Evolutionary conservation across 2,888 invertebrate species (phyloP).

Genomic region (Balanococcus diminutus): DNA sequence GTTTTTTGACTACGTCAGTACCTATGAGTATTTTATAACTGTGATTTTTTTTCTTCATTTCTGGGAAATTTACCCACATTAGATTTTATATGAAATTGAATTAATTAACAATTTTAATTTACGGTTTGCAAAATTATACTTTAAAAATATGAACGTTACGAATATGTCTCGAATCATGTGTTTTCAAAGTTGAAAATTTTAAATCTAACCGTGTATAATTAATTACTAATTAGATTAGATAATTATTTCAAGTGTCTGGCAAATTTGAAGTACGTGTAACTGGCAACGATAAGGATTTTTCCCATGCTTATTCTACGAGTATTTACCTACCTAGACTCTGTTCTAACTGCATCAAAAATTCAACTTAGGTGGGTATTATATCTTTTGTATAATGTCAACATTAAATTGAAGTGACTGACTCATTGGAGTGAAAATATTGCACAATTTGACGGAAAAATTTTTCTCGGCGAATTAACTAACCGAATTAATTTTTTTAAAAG

Average conservation of each 20-base stretch:
- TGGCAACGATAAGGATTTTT: background rate
- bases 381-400: background rate
- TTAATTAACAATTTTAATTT: background rate
- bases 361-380: too few relatives aligned
- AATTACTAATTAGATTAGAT: too few relatives aligned
- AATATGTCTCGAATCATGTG: too few relatives aligned
- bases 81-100: background rate
- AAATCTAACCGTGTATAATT: too few relatives aligned
- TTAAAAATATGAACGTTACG: too few relatives aligned
- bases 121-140: background rate
- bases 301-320: background rate
- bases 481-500: too few relatives aligned
- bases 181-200: too few relatives aligned
- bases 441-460: background rate
- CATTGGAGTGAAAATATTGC: background rate
- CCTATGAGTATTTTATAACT: background rate
- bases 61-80: background rate
- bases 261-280: too few relatives aligned
- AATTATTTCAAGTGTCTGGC: too few relatives aligned
- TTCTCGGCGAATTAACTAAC: too few relatives aligned
- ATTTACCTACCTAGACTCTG: background rate
- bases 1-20: too few relatives aligned
- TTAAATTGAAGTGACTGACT: background rate
- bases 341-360: background rate
- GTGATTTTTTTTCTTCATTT: background rate